Base-by-base conservation (phyloP, 2,797 vertebrate genomes). In the Poecile montanus region DNA sequence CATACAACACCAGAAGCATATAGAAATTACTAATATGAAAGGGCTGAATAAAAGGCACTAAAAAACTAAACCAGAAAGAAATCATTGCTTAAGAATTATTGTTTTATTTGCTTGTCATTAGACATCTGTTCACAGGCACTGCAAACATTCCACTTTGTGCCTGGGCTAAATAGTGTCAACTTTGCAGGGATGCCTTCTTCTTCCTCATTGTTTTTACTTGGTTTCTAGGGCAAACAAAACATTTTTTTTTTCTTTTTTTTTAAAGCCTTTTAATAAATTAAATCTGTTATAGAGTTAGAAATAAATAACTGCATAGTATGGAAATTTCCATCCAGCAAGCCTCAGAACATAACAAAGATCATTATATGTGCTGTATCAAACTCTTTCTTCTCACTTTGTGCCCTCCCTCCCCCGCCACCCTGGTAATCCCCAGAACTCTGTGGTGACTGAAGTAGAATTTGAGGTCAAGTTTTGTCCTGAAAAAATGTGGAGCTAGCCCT, bases 121-220 rank as follows among this genome's bases (percentile, higher is more conserved):
- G 73, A 76, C 77, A 95, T 87, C 80, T 94, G 80, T 56, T 94
- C 44, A 23, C 7, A 85, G 65, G 77, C 50, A 53, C 30, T 67
- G 85, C 54, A 86, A 93, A 88, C 0, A 0, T 78, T 87, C 50
- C 47, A 66, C 40, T 88, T 93, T 81, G 40, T 88, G 58, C 27
- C 73, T 94, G 58, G 47, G 17, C 68, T 91, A 86, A 93, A 88
- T 27, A 47, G 79, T 25, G 82, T 81, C 54, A 70, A 9, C 70
- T 94, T 88, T 70, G 66, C 70, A 76, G 47, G 29, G 66, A 53
- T 84, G 66, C 29, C 70, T 58, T 51, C 80, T 86, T 86, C 67
- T 84, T 78, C 82, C 54, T 80, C 54, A 76, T 73, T 94, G 83
- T 94, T 96, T 95, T 91, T 73, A 51, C 82, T 91, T 75, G 44